Conservation (phyloP, 2,888 invertebrate genomes). For the Carpatolechia fugitivella region DNA sequence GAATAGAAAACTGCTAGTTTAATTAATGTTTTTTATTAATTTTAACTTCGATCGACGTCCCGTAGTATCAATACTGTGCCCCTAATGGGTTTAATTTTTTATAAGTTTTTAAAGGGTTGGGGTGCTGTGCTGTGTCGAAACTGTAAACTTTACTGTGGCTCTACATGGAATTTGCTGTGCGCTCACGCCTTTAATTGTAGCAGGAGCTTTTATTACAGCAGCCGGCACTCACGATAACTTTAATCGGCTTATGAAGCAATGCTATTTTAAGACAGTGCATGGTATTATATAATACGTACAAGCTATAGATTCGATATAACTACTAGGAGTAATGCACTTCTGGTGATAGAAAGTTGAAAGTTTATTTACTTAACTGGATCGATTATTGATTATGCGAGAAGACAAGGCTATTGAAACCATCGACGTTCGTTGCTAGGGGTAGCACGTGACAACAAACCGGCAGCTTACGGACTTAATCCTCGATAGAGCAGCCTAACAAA, state of each 20-base stretch:
- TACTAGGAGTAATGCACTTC: background rate
- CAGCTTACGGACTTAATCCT: constrained; percentile 51
- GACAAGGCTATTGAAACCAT: constrained; percentile 40
- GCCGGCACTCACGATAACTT: background rate
- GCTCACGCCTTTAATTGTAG: constrained; percentile 1
- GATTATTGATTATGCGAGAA: constrained; percentile 23
- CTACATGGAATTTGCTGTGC: background rate
- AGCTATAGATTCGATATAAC: background rate
- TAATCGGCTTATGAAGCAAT: background rate
- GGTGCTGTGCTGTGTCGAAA: background rate
- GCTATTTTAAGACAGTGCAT: background rate
- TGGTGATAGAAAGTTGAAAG: background rate
- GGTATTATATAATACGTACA: background rate
- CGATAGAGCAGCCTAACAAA: constrained; percentile 36
- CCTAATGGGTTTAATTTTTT: constrained; percentile 36
- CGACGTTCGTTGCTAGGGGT: constrained; percentile 55
- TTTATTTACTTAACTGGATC: background rate
- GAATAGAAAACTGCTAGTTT: constrained; percentile 23
- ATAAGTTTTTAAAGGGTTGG: constrained; percentile 29
- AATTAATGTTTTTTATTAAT: constrained; percentile 22
- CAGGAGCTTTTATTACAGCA: background rate
- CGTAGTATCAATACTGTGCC: constrained; percentile 32
- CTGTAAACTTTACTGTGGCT: background rate
- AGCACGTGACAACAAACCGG: constrained; percentile 32
- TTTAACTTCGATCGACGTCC: constrained; percentile 50